Conservation (phyloP, 2,113 vertebrate species). For the Muntiacus reevesi region DNA sequence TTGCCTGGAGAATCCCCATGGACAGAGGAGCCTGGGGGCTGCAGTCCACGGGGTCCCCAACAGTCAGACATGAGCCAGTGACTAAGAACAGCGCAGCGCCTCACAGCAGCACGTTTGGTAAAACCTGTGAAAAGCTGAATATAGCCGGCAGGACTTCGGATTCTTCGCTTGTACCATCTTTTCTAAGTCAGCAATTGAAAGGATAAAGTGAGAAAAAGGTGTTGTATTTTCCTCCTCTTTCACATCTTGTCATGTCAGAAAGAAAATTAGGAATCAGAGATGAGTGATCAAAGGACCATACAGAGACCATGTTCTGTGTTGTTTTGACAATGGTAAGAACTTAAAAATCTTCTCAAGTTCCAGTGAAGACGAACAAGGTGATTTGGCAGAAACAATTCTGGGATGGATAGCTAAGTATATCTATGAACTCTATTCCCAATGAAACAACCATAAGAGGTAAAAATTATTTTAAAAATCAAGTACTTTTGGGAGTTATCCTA, state of each 20-base stretch:
- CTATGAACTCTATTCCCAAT: neutral
- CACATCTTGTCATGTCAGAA: neutral
- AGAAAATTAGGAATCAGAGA: neutral
- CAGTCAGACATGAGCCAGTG: neutral
- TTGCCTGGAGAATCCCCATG: neutral
- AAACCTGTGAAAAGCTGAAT: neutral
- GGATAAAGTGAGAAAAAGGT: neutral
- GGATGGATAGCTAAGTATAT: neutral
- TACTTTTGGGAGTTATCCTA: neutral
- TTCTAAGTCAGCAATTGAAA: neutral
- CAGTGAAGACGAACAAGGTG: neutral
- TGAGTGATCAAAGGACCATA: neutral
- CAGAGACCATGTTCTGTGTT: neutral
- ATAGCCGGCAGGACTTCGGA: neutral
- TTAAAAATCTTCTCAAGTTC: neutral
- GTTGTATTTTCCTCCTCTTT: neutral
- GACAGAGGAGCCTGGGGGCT: neutral
- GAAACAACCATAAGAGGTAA: neutral
- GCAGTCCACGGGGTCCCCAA: neutral
- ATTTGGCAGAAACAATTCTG: neutral
- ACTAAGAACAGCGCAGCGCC: neutral
- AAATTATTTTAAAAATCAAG: neutral
- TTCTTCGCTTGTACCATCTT: neutral
- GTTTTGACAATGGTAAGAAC: neutral
- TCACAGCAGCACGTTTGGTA: neutral